Conservation (phyloP, 1,140 invertebrate species). For the Nixonia krombeini region DNA sequence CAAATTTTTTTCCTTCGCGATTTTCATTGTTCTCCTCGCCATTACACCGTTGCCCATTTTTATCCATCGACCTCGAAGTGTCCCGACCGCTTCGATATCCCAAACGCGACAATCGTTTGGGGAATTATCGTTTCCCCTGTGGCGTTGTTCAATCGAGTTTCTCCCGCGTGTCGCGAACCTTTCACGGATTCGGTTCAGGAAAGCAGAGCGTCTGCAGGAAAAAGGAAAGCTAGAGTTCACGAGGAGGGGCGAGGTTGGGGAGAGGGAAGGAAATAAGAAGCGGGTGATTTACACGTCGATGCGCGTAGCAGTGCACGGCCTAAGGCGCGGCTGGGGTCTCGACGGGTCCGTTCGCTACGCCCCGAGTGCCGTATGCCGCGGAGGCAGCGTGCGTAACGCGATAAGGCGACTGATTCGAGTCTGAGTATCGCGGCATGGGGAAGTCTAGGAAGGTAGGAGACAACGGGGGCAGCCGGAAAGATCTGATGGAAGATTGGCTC, state of each 20-base stretch:
- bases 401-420: slow-evolving; percentile 27
- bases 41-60: too few relatives aligned
- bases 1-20: slow-evolving; percentile 10
- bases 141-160: too few relatives aligned
- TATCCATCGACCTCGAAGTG: too few relatives aligned
- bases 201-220: slow-evolving; percentile 12
- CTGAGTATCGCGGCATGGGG: slow-evolving; percentile 14
- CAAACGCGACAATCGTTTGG: too few relatives aligned
- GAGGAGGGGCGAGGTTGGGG: too few relatives aligned
- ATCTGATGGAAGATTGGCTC: slow-evolving; percentile 28
- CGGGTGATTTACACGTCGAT: slow-evolving; percentile 42
- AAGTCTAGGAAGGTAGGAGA: slow-evolving; percentile 27
- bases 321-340: not conserved
- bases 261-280: slow-evolving; percentile 25
- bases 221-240: too few relatives aligned
- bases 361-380: too few relatives aligned
- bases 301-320: slow-evolving; percentile 20
- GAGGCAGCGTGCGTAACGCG: slow-evolving; percentile 28
- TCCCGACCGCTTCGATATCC: too few relatives aligned
- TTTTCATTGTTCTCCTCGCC: too few relatives aligned
- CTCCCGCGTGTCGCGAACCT: too few relatives aligned
- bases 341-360: not conserved
- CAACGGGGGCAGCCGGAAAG: slow-evolving; percentile 27
- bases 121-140: too few relatives aligned
- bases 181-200: slow-evolving; percentile 10